Evolutionary conservation across 2,888 invertebrate genomes (phyloP).

Genomic region (Smittia aterrima): DNA sequence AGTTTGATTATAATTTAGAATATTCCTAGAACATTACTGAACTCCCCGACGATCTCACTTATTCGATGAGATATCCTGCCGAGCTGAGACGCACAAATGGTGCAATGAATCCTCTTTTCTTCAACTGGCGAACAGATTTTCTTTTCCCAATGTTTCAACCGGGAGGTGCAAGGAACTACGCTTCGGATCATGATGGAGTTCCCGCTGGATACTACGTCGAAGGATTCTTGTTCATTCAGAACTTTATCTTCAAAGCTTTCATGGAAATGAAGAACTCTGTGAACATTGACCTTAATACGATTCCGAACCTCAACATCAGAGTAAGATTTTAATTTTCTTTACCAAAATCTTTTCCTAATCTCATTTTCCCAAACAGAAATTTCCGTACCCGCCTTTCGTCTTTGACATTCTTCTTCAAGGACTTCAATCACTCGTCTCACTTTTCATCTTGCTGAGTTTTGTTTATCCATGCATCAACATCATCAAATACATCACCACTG

Average conservation of each 20-base stretch:
- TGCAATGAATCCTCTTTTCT: slow-evolving; percentile 46
- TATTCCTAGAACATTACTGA: slow-evolving; percentile 16
- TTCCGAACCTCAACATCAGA: neutral
- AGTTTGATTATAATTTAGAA: neutral
- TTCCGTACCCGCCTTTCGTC: slow-evolving; percentile 67
- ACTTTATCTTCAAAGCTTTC: slow-evolving; percentile 32
- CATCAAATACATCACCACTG: slow-evolving; percentile 56
- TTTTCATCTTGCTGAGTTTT: slow-evolving; percentile 74
- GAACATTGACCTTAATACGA: neutral
- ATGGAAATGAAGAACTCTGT: slow-evolving; percentile 9
- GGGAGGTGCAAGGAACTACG: slow-evolving; percentile 58
- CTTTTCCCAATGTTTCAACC: slow-evolving; percentile 64
- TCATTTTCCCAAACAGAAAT: slow-evolving; percentile 61
- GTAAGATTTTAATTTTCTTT: neutral
- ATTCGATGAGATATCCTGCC: slow-evolving; percentile 60
- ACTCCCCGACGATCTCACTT: slow-evolving; percentile 53
- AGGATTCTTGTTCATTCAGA: slow-evolving; percentile 35
- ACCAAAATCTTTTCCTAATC: slow-evolving; percentile 40
- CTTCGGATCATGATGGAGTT: slow-evolving; percentile 40
- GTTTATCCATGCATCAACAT: slow-evolving; percentile 74
- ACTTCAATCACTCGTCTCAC: slow-evolving; percentile 64
- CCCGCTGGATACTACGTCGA: slow-evolving; percentile 29
- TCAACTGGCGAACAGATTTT: slow-evolving; percentile 63
- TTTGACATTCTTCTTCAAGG: slow-evolving; percentile 64
- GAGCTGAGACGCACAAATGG: slow-evolving; percentile 53